phyloP scores from a whole-genome alignment of 2,113 vertebrate genomes.

The Hystrix cristata region DNA sequence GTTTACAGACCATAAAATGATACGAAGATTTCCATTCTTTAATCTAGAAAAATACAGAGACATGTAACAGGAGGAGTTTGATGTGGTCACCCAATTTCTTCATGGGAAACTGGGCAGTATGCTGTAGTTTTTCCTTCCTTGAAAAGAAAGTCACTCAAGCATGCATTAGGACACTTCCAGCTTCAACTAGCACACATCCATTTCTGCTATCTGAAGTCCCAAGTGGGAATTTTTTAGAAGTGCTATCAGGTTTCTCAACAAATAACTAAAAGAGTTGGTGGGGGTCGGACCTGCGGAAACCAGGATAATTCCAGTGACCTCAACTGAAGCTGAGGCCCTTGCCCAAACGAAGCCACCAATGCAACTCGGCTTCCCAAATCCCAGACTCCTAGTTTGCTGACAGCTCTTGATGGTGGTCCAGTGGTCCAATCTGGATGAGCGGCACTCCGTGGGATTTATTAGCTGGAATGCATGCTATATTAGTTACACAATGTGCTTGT shows the following conservation, averaged over 20 bases:
- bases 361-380: neutral
- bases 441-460: fast-evolving
- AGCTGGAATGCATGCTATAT: fast-evolving
- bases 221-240: neutral
- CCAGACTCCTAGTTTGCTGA: fast-evolving
- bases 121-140: neutral
- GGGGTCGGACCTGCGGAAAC: fast-evolving
- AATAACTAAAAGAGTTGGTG: no score
- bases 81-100: neutral
- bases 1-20: neutral
- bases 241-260: neutral
- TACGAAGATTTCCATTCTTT: fast-evolving
- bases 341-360: fast-evolving
- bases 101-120: neutral
- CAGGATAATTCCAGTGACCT: neutral
- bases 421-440: fast-evolving
- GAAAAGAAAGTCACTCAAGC: neutral
- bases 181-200: neutral
- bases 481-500: fast-evolving
- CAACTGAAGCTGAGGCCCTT: fast-evolving
- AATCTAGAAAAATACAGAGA: neutral
- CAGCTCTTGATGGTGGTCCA: fast-evolving
- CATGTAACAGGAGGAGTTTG: fast-evolving
- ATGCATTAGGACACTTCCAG: neutral
- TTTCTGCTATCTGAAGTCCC: neutral